phyloP scores from a whole-genome alignment of 2,113 vertebrate species.

The Gulo gulo region DNA sequence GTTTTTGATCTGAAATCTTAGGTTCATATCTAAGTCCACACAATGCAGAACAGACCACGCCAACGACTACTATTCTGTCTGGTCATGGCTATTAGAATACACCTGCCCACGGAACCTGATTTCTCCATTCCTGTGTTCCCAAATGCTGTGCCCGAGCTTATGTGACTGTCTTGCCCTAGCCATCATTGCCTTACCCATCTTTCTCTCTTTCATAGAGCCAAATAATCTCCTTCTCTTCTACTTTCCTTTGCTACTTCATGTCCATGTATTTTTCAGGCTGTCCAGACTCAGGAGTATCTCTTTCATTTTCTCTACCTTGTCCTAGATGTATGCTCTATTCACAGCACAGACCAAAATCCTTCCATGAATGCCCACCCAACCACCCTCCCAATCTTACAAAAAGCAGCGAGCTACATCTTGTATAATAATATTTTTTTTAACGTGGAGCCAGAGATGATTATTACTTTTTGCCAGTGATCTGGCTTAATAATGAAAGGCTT shows the following conservation, averaged over 20 bases:
- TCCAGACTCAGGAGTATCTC: neutral
- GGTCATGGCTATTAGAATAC: neutral
- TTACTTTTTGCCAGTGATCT: neutral
- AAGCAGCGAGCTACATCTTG: neutral
- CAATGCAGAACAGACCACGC: neutral
- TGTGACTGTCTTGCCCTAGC: neutral
- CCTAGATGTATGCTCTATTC: neutral
- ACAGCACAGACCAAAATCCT: neutral
- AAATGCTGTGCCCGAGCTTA: neutral
- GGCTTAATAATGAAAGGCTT: neutral
- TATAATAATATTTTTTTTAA: neutral
- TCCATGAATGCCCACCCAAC: neutral
- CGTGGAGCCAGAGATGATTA: neutral
- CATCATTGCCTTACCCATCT: neutral
- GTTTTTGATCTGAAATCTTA: neutral
- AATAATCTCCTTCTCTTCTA: neutral
- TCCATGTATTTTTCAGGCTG: neutral
- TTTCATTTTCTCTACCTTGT: neutral
- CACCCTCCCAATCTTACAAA: neutral
- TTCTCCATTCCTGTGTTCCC: neutral
- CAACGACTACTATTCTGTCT: neutral
- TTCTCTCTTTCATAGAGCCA: neutral
- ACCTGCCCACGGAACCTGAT: neutral
- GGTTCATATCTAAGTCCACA: neutral
- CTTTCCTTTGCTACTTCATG: neutral